A percentile compares a stretch with the other conserved stretches of the same genome.
Evolutionary conservation across 2,888 invertebrate species (phyloP).

Genomic region (Monoplex corrugatus): DNA sequence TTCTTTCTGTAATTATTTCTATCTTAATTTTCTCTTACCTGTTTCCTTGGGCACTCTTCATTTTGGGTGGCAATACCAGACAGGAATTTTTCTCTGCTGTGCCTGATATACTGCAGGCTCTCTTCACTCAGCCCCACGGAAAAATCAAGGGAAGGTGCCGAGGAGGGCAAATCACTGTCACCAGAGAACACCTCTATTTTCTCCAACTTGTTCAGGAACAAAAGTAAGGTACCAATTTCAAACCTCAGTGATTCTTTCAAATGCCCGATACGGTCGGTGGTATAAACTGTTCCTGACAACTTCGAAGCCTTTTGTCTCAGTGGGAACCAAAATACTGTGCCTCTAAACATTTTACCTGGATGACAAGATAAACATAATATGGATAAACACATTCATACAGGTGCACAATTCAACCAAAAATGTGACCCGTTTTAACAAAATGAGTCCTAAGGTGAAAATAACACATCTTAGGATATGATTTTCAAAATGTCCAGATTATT

Average conservation of each 20-base stretch:
- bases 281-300: constrained; percentile 13
- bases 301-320: not conserved
- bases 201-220: constrained; percentile 41
- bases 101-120: not conserved
- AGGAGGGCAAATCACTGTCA: not conserved
- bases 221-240: not conserved
- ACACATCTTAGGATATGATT: too few species aligned
- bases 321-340: constrained; percentile 32
- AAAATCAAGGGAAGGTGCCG: not conserved
- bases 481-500: too few species aligned
- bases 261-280: not conserved
- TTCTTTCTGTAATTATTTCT: too few species aligned
- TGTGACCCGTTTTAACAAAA: too few species aligned
- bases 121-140: not conserved
- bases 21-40: too few species aligned
- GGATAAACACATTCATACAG: too few species aligned
- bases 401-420: too few species aligned
- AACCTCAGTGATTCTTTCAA: not conserved
- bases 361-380: too few species aligned
- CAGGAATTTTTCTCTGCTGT: not conserved
- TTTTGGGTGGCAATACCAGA: not conserved
- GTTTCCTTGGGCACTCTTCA: not conserved
- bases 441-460: too few species aligned
- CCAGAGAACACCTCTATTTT: not conserved
- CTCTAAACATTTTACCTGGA: too few species aligned